phyloP scores from a whole-genome alignment of 2,888 invertebrate genomes.

The Cartodere bifasciata region DNA sequence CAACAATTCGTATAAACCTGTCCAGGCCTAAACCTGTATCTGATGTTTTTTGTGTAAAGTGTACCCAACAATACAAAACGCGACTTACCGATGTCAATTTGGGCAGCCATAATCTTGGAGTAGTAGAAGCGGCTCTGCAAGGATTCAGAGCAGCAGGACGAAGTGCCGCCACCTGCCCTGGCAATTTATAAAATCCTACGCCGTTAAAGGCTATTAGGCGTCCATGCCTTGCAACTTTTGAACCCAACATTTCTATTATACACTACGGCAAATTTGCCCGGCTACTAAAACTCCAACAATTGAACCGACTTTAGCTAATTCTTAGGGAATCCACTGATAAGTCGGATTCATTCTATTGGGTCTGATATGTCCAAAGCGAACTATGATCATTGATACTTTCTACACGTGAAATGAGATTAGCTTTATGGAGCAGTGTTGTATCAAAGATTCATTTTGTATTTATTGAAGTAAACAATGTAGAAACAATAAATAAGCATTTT shows the following conservation, averaged over 20 bases:
- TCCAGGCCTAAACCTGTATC: neutral
- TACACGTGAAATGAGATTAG: conserved; percentile 12
- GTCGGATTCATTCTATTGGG: conserved; percentile 19
- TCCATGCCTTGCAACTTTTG: conserved; percentile 17
- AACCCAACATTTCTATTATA: conserved; percentile 16
- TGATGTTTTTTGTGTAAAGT: neutral
- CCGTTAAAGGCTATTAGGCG: conserved; percentile 22
- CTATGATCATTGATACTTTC: conserved; percentile 21
- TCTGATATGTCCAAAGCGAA: conserved; percentile 21
- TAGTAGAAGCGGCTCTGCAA: conserved; percentile 25
- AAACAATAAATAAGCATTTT: too few relatives aligned
- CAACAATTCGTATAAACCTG: neutral
- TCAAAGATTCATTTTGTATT: too few relatives aligned
- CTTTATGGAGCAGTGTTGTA: too few relatives aligned
- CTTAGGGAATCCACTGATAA: conserved; percentile 21
- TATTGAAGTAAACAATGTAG: too few relatives aligned
- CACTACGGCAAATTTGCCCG: conserved; percentile 5
- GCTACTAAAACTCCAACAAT: too few relatives aligned
- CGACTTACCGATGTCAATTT: conserved; percentile 30
- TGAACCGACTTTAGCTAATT: conserved; percentile 3
- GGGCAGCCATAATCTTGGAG: conserved; percentile 28
- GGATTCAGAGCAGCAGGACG: conserved; percentile 16
- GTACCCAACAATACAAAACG: neutral
- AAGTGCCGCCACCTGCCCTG: conserved; percentile 25
- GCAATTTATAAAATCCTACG: conserved; percentile 25